Evolutionary conservation across 2,888 invertebrate species (phyloP).

Genomic region (Nasonovia ribisnigri): DNA sequence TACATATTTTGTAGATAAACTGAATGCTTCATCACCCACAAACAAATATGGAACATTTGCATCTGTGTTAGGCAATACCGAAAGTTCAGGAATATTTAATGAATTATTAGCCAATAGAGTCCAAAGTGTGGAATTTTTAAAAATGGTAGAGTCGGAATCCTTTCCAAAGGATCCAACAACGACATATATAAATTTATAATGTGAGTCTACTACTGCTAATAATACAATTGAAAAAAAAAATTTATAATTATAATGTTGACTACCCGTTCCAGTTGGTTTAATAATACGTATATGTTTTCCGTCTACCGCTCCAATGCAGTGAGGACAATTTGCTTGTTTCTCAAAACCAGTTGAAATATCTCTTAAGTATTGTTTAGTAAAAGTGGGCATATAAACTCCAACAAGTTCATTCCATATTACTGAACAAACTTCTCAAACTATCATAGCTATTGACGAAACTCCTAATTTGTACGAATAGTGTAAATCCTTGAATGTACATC

Average conservation of each 20-base stretch:
- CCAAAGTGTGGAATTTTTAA: slow-evolving; percentile 7
- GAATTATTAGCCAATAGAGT: slow-evolving; percentile 38
- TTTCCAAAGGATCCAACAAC: slow-evolving; percentile 61
- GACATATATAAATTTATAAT: slow-evolving; percentile 64
- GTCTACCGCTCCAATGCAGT: too few species aligned
- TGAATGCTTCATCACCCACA: slow-evolving; percentile 67
- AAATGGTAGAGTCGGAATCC: slow-evolving; percentile 9
- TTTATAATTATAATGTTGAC: too few species aligned
- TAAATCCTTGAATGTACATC: slow-evolving; percentile 68
- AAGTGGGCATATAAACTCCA: slow-evolving; percentile 63
- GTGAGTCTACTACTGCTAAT: slow-evolving; percentile 64
- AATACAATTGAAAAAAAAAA: slow-evolving; percentile 39
- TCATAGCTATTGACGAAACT: slow-evolving; percentile 68
- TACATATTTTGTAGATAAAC: not conserved
- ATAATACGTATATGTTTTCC: too few species aligned
- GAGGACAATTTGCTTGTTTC: slow-evolving; percentile 33
- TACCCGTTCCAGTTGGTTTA: too few species aligned
- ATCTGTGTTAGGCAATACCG: slow-evolving; percentile 7
- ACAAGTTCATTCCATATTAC: slow-evolving; percentile 65
- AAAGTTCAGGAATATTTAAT: slow-evolving; percentile 47
- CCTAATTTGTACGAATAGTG: slow-evolving; percentile 69
- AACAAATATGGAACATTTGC: slow-evolving; percentile 61
- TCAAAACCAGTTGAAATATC: slow-evolving; percentile 66
- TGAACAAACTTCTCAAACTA: slow-evolving; percentile 68
- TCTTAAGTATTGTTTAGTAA: slow-evolving; percentile 57